Conservation (phyloP, 2,113 vertebrate genomes). For the Centropus bengalensis region DNA sequence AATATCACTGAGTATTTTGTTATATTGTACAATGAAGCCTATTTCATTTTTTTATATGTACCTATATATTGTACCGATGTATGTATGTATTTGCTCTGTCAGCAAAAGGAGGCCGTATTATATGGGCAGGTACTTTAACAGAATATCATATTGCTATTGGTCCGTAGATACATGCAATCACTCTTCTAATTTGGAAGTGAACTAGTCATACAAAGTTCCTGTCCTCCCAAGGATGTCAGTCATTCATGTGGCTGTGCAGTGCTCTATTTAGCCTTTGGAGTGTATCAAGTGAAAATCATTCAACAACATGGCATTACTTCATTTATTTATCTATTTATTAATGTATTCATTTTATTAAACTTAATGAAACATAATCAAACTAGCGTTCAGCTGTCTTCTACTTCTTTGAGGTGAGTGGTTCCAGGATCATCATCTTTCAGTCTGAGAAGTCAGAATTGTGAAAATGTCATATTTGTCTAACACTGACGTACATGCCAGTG, state of each 20-base stretch:
- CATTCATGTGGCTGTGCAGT: not conserved
- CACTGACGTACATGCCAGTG: not conserved
- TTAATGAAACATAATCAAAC: not conserved
- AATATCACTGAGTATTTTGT: not conserved
- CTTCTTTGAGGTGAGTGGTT: not conserved
- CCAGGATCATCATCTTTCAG: not conserved
- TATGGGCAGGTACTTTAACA: not conserved
- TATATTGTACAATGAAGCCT: not conserved
- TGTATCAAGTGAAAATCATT: not conserved
- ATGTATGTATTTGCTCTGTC: too few species aligned
- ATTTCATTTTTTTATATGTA: not conserved
- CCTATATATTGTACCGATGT: too few species aligned
- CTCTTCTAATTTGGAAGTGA: not conserved
- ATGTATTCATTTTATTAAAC: not conserved
- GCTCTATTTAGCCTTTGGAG: not conserved
- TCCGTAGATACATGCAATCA: not conserved
- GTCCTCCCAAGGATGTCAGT: not conserved
- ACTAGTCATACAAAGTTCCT: not conserved
- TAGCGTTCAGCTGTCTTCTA: not conserved
- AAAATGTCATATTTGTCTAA: not conserved
- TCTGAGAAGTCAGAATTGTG: not conserved
- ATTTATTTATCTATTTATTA: not conserved
- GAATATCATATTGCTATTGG: not conserved
- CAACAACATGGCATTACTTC: not conserved
- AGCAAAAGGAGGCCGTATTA: not conserved